Evolutionary conservation across 2,113 vertebrate genomes (phyloP).

Genomic region (Excalfactoria chinensis): DNA sequence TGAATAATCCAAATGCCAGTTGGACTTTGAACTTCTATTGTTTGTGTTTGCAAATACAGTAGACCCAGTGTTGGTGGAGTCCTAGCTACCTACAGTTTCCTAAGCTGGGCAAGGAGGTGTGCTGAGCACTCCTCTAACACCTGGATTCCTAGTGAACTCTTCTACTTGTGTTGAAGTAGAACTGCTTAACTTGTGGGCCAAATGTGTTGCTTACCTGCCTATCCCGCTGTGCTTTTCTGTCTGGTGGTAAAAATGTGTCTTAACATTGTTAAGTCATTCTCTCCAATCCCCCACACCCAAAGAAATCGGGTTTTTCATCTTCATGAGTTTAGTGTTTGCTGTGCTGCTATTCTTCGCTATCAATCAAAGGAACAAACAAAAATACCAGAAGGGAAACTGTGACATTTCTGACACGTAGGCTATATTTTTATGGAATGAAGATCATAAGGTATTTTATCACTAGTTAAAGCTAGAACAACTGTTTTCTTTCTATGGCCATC

Average conservation of each 20-base stretch:
- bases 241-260: not conserved
- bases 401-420: not conserved
- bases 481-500: not conserved
- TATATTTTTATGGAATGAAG: conserved; percentile 2
- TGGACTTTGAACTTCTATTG: not conserved
- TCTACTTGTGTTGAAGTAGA: not conserved
- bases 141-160: not conserved
- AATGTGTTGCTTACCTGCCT: not conserved
- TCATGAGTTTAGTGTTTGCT: not conserved
- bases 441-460: not conserved
- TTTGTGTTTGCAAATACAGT: not conserved
- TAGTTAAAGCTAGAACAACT: not conserved
- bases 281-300: not conserved
- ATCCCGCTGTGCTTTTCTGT: not conserved
- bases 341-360: not conserved
- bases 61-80: not conserved
- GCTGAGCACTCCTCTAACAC: not conserved
- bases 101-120: not conserved
- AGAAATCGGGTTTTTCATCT: not conserved
- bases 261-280: not conserved
- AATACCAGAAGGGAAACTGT: not conserved
- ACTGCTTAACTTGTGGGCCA: not conserved
- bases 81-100: not conserved
- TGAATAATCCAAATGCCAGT: not conserved
- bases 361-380: not conserved